Conservation (phyloP, 2,113 vertebrate genomes). For the Crocuta crocuta region DNA sequence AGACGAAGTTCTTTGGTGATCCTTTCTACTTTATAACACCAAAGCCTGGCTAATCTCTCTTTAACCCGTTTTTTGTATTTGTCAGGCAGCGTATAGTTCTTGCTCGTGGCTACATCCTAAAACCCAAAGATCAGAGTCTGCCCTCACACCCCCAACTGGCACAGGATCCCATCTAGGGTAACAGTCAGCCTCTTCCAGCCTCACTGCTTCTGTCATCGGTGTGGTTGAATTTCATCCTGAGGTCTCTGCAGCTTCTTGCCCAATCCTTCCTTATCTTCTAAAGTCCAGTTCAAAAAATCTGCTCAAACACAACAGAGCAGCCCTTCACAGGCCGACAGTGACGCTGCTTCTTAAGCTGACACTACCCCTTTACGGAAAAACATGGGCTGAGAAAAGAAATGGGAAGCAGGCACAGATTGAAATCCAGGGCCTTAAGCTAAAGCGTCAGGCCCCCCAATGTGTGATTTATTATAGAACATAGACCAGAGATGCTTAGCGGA, state of each 20-base stretch:
- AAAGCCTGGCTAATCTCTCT: constrained; percentile 69
- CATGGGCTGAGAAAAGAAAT: not conserved
- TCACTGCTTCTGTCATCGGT: constrained; percentile 16
- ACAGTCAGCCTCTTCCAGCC: constrained; percentile 27
- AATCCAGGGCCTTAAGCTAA: constrained; percentile 59
- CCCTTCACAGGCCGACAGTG: constrained; percentile 11
- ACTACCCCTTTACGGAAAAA: constrained; percentile 65
- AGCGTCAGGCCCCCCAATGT: not conserved
- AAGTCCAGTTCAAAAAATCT: constrained; percentile 81
- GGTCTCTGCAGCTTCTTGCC: constrained; percentile 61
- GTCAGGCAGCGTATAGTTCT: constrained; percentile 46
- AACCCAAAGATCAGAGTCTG: not conserved
- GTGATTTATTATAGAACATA: constrained; percentile 72
- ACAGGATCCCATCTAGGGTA: not conserved
- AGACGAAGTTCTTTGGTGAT: constrained; percentile 69
- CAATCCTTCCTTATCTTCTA: constrained; percentile 79
- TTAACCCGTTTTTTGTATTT: constrained; percentile 76
- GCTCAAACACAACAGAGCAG: constrained; percentile 54
- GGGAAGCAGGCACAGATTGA: constrained; percentile 52
- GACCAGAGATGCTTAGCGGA: constrained; percentile 65
- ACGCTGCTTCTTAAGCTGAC: constrained; percentile 60
- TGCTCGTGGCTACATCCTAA: constrained; percentile 63
- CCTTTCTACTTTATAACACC: constrained; percentile 72
- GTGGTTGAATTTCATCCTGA: constrained; percentile 38
- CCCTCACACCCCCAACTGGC: not conserved